A percentile compares a stretch with the other conserved stretches of the same genome.
These are phyloP conservation scores for Cordylochernes scorpioides DNA, from an alignment of 2,888 invertebrate genomes.

Conservation along the genomic window DNA sequence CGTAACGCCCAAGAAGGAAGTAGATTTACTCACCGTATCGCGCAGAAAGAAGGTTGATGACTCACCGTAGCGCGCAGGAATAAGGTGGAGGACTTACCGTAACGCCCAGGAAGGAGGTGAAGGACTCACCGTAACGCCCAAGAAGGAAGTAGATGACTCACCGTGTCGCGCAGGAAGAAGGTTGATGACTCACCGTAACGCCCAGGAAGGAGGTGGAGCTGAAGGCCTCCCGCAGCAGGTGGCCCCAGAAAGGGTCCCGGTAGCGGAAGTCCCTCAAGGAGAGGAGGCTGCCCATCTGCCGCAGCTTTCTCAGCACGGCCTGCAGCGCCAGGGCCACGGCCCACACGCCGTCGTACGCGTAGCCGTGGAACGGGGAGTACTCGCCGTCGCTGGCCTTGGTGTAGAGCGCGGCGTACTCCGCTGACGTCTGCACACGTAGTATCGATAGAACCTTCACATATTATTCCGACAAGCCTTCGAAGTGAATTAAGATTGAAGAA, in stretches of 20 bases:
- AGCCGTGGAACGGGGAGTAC: constrained; percentile 67
- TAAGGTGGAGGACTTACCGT: constrained; percentile 17
- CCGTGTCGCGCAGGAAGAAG: no score
- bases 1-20: no score
- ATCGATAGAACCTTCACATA: no score
- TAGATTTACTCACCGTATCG: no score
- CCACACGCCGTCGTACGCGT: constrained; percentile 96
- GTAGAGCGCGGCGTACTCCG: constrained; percentile 59
- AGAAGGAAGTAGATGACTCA: constrained; percentile 15
- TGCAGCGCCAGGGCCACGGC: constrained; percentile 82
- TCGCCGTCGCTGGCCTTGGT: constrained; percentile 47
- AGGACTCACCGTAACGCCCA: no score
- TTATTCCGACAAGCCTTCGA: no score
- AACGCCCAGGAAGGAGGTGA: no score
- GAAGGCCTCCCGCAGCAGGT: constrained; percentile 54
- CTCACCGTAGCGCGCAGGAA: no score
- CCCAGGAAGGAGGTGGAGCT: constrained; percentile 81
- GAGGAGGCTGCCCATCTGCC: constrained; percentile 1
- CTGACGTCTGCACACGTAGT: constrained; percentile 41
- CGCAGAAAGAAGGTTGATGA: no score
- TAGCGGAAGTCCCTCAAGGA: constrained; percentile 39
- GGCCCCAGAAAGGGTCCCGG: constrained; percentile 52
- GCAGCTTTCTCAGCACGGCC: constrained; percentile 31
- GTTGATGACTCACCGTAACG: constrained; percentile 35
- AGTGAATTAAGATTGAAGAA: no score